phyloP scores from a whole-genome alignment of 2,113 vertebrate genomes.

The Xenopus laevis region DNA sequence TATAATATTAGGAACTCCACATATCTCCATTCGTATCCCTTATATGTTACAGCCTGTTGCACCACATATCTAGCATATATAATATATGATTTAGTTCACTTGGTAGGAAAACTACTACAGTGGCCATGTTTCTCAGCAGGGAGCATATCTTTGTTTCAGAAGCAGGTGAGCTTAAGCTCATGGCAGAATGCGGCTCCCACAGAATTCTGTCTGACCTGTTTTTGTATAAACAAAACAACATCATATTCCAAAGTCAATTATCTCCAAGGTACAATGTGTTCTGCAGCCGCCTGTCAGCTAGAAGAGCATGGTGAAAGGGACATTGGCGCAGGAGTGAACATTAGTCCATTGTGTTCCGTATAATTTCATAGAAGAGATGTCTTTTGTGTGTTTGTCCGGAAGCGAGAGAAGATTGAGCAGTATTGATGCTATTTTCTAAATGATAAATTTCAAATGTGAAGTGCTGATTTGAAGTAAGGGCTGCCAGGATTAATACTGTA shows the following conservation, averaged over 20 bases:
- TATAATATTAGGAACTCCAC: too few species aligned
- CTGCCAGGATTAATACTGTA: background rate
- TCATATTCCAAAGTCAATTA: conserved; percentile 71
- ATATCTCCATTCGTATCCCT: too few species aligned
- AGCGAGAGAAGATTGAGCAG: conserved; percentile 52
- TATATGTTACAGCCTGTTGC: too few species aligned
- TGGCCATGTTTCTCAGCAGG: background rate
- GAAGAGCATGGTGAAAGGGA: conserved; percentile 63
- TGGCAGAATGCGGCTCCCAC: conserved; percentile 56
- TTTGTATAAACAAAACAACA: conserved; percentile 74
- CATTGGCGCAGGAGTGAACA: conserved; percentile 59
- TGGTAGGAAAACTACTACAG: background rate
- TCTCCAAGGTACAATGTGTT: conserved; percentile 72
- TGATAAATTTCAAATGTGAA: conserved; percentile 58
- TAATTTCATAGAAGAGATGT: conserved; percentile 60
- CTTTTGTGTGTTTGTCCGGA: conserved; percentile 40
- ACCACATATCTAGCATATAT: too few species aligned
- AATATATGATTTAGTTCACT: too few species aligned
- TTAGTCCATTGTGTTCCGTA: conserved; percentile 61
- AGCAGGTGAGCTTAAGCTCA: conserved; percentile 50
- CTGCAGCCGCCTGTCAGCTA: conserved; percentile 58
- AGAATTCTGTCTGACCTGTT: conserved; percentile 67
- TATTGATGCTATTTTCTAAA: conserved; percentile 64
- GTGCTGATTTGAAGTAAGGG: conserved; percentile 6
- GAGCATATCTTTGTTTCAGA: background rate